Conservation (phyloP, 1,140 invertebrate genomes). For the Scaptomyza hsui region DNA sequence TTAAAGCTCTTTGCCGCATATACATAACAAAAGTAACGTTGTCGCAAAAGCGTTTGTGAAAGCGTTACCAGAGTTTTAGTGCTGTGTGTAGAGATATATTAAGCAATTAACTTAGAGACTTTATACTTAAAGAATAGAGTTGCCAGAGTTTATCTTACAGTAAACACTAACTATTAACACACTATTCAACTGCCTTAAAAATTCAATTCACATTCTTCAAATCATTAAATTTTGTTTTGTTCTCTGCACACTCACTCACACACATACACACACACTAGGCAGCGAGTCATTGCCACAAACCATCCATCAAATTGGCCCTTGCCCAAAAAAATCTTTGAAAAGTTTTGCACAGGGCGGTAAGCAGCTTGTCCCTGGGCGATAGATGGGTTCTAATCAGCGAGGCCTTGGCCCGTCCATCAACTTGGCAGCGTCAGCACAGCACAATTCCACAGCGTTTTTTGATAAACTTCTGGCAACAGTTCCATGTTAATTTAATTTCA, state of each 20-base stretch:
- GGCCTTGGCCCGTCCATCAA: constrained; percentile 32
- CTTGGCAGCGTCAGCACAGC: not conserved
- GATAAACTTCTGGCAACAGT: constrained; percentile 50
- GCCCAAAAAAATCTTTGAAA: constrained; percentile 50
- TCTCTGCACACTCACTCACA: not conserved
- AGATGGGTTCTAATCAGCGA: constrained; percentile 44
- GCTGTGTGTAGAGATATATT: not conserved
- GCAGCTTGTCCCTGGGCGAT: constrained; percentile 35
- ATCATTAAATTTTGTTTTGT: constrained; percentile 24
- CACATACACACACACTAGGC: not conserved
- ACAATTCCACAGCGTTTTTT: constrained; percentile 6
- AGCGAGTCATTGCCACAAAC: constrained; percentile 11
- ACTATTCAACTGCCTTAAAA: not conserved
- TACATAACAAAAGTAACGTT: constrained; percentile 13
- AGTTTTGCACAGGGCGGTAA: constrained; percentile 22
- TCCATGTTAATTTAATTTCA: constrained; percentile 65
- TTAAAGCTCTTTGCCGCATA: constrained; percentile 11
- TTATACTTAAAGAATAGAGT: too few species aligned
- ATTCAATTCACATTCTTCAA: constrained; percentile 4
- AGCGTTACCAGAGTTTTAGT: not conserved
- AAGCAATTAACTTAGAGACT: constrained; percentile 1
- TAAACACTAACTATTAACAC: not conserved
- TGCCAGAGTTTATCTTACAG: not conserved
- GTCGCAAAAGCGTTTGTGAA: not conserved
- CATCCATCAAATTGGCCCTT: constrained; percentile 58